Evolutionary conservation across 1,140 invertebrate species (phyloP), one percentile per base, ranked within the genome.

Genomic region (Temnothorax nylanderi): DNA sequence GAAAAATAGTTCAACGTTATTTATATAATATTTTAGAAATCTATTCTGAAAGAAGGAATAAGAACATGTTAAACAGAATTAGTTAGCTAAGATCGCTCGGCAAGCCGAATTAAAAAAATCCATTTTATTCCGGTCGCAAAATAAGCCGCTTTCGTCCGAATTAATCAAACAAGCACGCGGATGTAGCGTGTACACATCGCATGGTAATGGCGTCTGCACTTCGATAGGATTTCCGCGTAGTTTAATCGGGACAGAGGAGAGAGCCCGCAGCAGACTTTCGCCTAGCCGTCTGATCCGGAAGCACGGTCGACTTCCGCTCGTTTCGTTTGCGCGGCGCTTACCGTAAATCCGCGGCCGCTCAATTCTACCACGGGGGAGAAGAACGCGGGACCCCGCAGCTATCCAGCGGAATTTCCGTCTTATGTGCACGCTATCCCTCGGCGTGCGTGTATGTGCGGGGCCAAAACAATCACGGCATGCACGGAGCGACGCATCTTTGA

Each of bases 191-290:
- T 41, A 75, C 72, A 56, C 54, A 41, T 65, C 58, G 88, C 54
- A 47, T 74, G 37, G 6, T 84, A 84, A 74, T 47, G 56, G 26
- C 75, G 51, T 74, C 44, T 74, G 49, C 11, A 62, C 11, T 49
- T 60, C 34, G 67, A 80, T 88, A 62, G 44, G 51, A 75, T 74
- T 72, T 87, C 77, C 72, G 47, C 44, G 41, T 41, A 34, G 78
- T 87, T 85, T 85, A 89, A 89, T 89, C 88, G 60, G 60, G 44
- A 72, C 84, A 74, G 78, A 60, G 62, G 69, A 76, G 60, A 75
- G 69, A 76, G 60, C 80, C 56, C 88, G 72, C 54, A 75, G 80
- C 32, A 37, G 71, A 72, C 62, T 67, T 87, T 44, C 54, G 60
- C 37, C 58, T 67, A 54, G 26, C 72, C 49, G 54, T 64, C 18